phyloP scores from a whole-genome alignment of 2,888 invertebrate species.

The Drosophila percnosoma region DNA sequence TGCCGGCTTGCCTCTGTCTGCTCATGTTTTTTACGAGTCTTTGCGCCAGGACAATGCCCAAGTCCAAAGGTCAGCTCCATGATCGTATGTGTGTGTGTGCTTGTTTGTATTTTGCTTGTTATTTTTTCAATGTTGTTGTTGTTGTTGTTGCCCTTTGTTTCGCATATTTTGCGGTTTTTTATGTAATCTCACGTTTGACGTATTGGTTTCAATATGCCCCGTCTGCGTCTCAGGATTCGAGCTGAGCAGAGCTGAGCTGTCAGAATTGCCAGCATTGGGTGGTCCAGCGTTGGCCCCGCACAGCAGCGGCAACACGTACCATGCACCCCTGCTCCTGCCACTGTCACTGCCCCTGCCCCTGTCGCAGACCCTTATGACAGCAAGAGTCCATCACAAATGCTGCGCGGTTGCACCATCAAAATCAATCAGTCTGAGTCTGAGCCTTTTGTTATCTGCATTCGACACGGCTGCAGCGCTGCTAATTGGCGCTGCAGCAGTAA shows the following conservation, averaged over 20 bases:
- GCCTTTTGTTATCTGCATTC: slow-evolving; percentile 58
- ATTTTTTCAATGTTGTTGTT: slow-evolving; percentile 3
- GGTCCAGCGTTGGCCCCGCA: slow-evolving; percentile 42
- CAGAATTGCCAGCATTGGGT: slow-evolving; percentile 66
- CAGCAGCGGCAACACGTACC: slow-evolving; percentile 66
- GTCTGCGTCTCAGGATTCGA: slow-evolving; percentile 18
- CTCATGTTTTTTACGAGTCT: slow-evolving; percentile 77
- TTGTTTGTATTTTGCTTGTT: slow-evolving; percentile 5
- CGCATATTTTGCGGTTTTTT: slow-evolving; percentile 77
- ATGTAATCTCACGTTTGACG: slow-evolving; percentile 81
- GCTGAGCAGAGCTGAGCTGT: slow-evolving; percentile 38
- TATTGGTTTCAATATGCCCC: slow-evolving; percentile 72
- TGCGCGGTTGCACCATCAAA: slow-evolving; percentile 47
- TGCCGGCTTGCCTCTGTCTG: slow-evolving; percentile 40
- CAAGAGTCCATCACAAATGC: slow-evolving; percentile 24
- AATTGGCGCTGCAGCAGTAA: slow-evolving; percentile 50
- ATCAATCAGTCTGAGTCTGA: slow-evolving; percentile 63
- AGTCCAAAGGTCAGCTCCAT: slow-evolving; percentile 63
- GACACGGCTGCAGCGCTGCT: slow-evolving; percentile 65
- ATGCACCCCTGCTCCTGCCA: slow-evolving; percentile 1
- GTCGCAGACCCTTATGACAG: slow-evolving; percentile 57
- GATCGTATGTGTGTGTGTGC: slow-evolving; percentile 5
- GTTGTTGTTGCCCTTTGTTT: slow-evolving; percentile 63
- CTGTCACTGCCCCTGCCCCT: neutral
- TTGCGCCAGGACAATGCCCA: slow-evolving; percentile 74